Conservation (phyloP, 30 jellyfish, hydroid and myxozoan genomes). For the Catostylus mosaicus region DNA sequence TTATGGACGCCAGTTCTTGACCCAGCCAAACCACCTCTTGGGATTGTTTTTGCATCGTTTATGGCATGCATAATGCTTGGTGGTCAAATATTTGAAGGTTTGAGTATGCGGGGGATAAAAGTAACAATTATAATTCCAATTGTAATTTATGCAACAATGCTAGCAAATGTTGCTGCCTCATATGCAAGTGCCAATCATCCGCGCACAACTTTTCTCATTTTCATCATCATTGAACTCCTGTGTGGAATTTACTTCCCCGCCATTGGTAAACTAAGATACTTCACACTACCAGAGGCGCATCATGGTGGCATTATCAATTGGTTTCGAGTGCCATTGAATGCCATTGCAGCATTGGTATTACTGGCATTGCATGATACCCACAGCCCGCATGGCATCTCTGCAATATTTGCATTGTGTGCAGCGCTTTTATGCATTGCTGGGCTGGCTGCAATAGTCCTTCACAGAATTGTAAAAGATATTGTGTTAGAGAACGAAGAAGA, state of each 20-base stretch:
- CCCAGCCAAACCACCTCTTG: constrained; percentile 95
- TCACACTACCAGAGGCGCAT: constrained; percentile 78
- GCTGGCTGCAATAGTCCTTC: constrained; percentile 68
- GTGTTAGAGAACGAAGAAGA: constrained; percentile 47
- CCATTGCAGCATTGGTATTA: constrained; percentile 84
- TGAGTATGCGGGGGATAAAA: constrained; percentile 30
- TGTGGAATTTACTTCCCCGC: constrained; percentile 97
- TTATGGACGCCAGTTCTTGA: constrained; percentile 97
- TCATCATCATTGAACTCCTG: constrained; percentile 75
- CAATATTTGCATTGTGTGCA: constrained; percentile 89
- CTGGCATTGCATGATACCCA: constrained; percentile 92
- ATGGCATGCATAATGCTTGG: constrained; percentile 96
- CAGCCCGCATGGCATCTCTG: constrained; percentile 88
- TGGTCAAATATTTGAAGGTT: constrained; percentile 52
- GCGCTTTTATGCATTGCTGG: constrained; percentile 86
- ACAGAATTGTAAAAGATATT: constrained; percentile 19
- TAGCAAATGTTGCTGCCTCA: constrained; percentile 87
- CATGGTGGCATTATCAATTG: constrained; percentile 89
- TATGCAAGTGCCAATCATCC: constrained; percentile 92
- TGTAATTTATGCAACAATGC: constrained; percentile 84
- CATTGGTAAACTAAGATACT: constrained; percentile 74
- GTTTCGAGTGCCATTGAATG: constrained; percentile 94
- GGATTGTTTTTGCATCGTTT: constrained; percentile 90
- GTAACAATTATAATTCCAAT: constrained; percentile 52
- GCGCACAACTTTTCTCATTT: constrained; percentile 70